Evolutionary conservation across 2,888 invertebrate species (phyloP).

Genomic region (Dascillus cervinus): DNA sequence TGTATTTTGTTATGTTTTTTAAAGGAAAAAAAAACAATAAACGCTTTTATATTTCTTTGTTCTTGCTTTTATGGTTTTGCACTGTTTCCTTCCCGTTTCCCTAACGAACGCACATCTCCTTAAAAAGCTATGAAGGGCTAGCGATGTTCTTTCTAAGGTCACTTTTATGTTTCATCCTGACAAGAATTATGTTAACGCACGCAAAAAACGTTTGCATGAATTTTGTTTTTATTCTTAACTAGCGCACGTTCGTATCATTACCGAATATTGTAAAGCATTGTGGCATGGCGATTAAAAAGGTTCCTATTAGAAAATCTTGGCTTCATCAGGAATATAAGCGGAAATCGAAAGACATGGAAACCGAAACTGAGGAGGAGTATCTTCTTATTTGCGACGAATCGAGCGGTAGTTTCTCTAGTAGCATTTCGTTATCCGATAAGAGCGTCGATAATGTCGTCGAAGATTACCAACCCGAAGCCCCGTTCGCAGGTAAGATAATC

Average conservation of each 20-base stretch:
- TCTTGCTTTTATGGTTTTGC: constrained; percentile 13
- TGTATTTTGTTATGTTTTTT: constrained; percentile 19
- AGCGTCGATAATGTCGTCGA: constrained; percentile 79
- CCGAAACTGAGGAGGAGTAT: constrained; percentile 59
- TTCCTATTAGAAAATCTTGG: constrained; percentile 18
- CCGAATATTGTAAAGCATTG: constrained; percentile 14
- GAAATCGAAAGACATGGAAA: constrained; percentile 77
- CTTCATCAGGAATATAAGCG: constrained; percentile 74
- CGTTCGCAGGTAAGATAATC: constrained; percentile 71
- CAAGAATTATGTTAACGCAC: too few species aligned
- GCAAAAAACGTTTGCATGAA: constrained; percentile 13
- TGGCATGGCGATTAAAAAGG: constrained; percentile 11
- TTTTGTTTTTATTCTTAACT: too few species aligned
- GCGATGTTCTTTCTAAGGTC: too few species aligned
- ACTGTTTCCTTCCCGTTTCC: constrained; percentile 4
- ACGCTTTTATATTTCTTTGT: constrained; percentile 12
- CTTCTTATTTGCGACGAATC: constrained; percentile 52
- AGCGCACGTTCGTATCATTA: constrained; percentile 15
- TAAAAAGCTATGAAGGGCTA: too few species aligned
- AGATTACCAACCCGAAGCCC: constrained; percentile 77
- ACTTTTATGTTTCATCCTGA: too few species aligned
- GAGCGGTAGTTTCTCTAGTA: constrained; percentile 67
- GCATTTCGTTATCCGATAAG: constrained; percentile 62
- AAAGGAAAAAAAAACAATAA: too few species aligned
- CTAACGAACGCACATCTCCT: too few species aligned